These are phyloP conservation scores for Polydrusus pterygomalis DNA, from an alignment of 2,888 invertebrate species.

Conservation along the genomic window DNA sequence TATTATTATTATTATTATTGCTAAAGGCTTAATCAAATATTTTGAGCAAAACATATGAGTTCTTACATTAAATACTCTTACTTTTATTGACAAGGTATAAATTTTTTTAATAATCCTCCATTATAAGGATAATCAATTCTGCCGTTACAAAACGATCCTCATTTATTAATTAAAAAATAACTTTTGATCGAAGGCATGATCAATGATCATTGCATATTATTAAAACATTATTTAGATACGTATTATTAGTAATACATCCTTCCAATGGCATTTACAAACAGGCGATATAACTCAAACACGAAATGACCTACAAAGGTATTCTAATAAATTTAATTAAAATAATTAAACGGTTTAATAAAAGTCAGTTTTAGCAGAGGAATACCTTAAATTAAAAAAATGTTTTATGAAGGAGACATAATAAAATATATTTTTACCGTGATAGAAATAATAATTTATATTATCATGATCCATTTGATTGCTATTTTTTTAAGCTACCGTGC, in stretches of 20 bases:
- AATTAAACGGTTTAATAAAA: constrained; percentile 18
- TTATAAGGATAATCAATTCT: background rate
- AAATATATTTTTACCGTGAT: too few relatives aligned
- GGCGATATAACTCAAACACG: constrained; percentile 13
- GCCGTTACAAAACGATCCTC: background rate
- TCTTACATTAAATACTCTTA: too few relatives aligned
- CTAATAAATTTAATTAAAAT: constrained; percentile 35
- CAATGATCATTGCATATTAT: constrained; percentile 20
- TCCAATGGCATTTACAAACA: constrained; percentile 29
- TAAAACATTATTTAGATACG: constrained; percentile 19
- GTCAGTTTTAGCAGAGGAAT: background rate
- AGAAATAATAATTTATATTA: too few relatives aligned
- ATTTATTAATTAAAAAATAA: background rate
- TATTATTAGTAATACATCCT: constrained; percentile 22
- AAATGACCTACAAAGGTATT: constrained; percentile 36
- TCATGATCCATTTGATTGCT: too few relatives aligned
- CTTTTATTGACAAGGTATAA: too few relatives aligned
- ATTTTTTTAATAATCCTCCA: too few relatives aligned
- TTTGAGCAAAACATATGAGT: too few relatives aligned
- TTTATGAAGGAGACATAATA: too few relatives aligned
- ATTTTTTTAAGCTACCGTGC: too few relatives aligned
- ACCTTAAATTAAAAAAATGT: too few relatives aligned
- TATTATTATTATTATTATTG: too few relatives aligned
- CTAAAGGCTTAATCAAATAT: too few relatives aligned
- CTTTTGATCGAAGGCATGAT: constrained; percentile 1